These are phyloP conservation scores for Leptinotarsa tumamoca DNA, from an alignment of 2,888 invertebrate species.

Conservation along the genomic window DNA sequence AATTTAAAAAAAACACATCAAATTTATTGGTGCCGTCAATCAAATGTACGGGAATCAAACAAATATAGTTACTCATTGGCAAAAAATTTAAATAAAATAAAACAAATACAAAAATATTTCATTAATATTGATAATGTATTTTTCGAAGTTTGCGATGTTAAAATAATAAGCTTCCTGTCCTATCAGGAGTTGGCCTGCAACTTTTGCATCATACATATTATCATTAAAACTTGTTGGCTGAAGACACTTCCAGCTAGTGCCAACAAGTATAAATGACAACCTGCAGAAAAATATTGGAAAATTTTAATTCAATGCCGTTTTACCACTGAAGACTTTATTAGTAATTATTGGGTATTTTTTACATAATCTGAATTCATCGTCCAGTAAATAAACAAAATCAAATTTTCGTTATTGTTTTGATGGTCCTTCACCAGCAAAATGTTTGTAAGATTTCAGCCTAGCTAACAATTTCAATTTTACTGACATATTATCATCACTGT, in stretches of 20 bases:
- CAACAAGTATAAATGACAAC: neutral
- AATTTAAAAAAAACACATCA: no score
- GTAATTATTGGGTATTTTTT: neutral
- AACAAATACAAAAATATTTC: neutral
- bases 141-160: neutral
- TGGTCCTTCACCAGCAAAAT: neutral
- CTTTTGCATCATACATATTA: neutral
- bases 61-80: no score
- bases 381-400: slow-evolving; percentile 14
- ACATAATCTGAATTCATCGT: neutral
- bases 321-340: neutral
- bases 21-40: no score
- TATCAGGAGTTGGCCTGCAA: neutral
- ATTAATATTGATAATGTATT: slow-evolving; percentile 3
- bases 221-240: slow-evolving; percentile 10
- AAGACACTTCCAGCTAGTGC: slow-evolving; percentile 11
- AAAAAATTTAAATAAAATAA: no score
- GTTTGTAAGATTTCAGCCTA: slow-evolving; percentile 12
- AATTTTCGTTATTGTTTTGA: slow-evolving; percentile 1
- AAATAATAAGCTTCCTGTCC: neutral
- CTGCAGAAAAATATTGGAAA: slow-evolving; percentile 13
- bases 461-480: neutral
- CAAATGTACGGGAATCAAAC: no score
- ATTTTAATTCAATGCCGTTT: slow-evolving; percentile 13
- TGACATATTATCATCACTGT: neutral